Base-by-base conservation (phyloP, 1,140 invertebrate genomes). In the Apis dorsata region DNA sequence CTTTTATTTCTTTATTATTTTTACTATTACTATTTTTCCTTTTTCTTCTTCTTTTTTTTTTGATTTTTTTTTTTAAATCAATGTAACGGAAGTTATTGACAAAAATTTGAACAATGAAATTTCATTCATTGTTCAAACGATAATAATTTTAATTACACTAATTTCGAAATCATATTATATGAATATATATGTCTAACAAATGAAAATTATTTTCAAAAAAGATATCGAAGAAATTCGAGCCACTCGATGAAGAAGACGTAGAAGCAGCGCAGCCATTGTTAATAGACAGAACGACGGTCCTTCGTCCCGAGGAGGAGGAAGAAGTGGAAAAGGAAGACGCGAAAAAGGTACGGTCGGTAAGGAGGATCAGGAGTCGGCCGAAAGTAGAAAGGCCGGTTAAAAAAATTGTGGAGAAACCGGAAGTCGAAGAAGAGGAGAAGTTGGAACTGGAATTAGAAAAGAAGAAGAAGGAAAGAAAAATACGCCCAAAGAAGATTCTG, bases 331-430 rank as follows among this genome's bases (percentile, higher is more conserved):
- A 63, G 57, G 71, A 80, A 21, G 66, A 85, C 0, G 1, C 21
- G 53, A 66, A 66, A 81, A 81, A 82, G 21, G 44, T 66, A 65
- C 77, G 53, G 63, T 71, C 59, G 12, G 83, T 65, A 1, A 78
- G 55, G 34, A 73, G 2, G 57, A n/a, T 57, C 57, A 83, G 1
- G 68, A 73, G 44, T 57, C 55, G 34, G 34, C 34, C 34, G 34
- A 63, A 24, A 63, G 12, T 13, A 24, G 68, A 60, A 5, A 71
- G 72, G 65, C 17, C 11, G n/a, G 62, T n/a, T 55, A 72, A 79
- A 83, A 71, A 57, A 19, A 34, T 21, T 10, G 57, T 66, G 60
- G 59, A 65, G 24, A 44, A 44, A 68, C 59, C 44, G 66, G 34
- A 53, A 15, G 17, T 57, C 13, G 12, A 63, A 5, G 65, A 74